Evolutionary conservation across 2,113 vertebrate genomes (phyloP), one percentile per base, ranked within the genome.

Genomic region (Sinocyclocheilus anophthalmus): DNA sequence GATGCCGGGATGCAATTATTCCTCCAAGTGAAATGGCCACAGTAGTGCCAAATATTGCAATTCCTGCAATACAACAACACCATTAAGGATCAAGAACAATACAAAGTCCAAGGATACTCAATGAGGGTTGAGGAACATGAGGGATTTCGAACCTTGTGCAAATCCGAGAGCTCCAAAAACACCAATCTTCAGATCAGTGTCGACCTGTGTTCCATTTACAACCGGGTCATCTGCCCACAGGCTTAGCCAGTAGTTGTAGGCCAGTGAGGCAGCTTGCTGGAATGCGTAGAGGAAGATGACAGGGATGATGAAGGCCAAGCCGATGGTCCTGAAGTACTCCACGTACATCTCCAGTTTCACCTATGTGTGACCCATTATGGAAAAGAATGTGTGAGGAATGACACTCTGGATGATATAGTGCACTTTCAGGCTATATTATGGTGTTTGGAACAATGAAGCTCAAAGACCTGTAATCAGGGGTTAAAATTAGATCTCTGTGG

Each of bases 161-260:
- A 91, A 91, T 86, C 96, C 96, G 0, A 96, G 90, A 0, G 94
- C 93, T 39, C 92, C 95, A 1, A 96, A 97, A 85, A 96, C 92
- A 37, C 89, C 93, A 14, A 94, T 89, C 3, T 95, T 92, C 33
- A 95, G 86, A 85, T 91, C 88, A 0, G 93, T 78, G 63, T 94
- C 92, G 10, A 61, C 81, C 88, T 94, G 95, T 2, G 88, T 93
- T 78, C 96, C 93, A 0, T 93, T 94, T 88, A 87, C 63, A 1
- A 89, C 48, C 0, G 94, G 93, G 83, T 95, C 94, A 0, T 93
- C 94, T 0, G 95, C 86, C 96, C 96, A 97, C 5, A 93, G 55
- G 89, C 95, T 95, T 87, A 97, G 94, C 96, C 96, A 96, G 88
- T 96, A 95, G 70, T 95, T 94, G 3, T 92, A 92, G 10, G 90